These are phyloP conservation scores for Chlamydotis undulata DNA, from an alignment of 2,113 vertebrate genomes.

Conservation along the genomic window DNA sequence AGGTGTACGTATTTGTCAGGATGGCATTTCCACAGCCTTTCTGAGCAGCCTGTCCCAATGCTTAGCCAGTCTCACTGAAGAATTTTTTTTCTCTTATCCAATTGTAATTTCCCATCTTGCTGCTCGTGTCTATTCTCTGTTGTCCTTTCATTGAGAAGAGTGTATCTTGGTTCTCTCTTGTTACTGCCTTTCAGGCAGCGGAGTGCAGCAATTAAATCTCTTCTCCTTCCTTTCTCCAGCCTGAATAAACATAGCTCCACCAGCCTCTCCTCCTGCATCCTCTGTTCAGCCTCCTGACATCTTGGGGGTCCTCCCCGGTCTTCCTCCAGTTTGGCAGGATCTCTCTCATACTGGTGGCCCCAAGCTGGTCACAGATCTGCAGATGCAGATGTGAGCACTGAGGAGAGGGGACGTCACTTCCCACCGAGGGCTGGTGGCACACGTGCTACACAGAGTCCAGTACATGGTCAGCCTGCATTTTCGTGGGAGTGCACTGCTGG, in stretches of 20 bases:
- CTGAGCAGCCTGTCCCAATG: background rate
- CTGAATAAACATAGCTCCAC: background rate
- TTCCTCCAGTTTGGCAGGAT: background rate
- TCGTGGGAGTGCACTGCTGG: background rate
- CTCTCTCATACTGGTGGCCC: background rate
- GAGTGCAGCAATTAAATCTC: background rate
- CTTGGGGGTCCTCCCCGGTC: background rate
- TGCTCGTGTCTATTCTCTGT: background rate
- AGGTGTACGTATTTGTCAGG: background rate
- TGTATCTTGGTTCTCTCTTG: background rate
- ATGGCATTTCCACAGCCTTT: background rate
- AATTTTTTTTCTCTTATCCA: fast-evolving
- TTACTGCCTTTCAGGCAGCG: background rate
- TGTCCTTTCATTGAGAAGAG: background rate
- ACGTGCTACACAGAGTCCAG: background rate
- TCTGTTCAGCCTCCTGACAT: background rate
- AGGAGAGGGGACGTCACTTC: background rate
- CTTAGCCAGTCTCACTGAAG: background rate
- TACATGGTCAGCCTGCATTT: background rate
- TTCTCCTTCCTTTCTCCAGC: background rate
- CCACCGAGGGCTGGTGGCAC: fast-evolving
- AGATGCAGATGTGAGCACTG: background rate
- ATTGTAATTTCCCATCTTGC: background rate
- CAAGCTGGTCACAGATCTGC: background rate
- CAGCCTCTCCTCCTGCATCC: background rate